Conservation (phyloP, 1,140 invertebrate species). For the Temnothorax longispinosus region DNA sequence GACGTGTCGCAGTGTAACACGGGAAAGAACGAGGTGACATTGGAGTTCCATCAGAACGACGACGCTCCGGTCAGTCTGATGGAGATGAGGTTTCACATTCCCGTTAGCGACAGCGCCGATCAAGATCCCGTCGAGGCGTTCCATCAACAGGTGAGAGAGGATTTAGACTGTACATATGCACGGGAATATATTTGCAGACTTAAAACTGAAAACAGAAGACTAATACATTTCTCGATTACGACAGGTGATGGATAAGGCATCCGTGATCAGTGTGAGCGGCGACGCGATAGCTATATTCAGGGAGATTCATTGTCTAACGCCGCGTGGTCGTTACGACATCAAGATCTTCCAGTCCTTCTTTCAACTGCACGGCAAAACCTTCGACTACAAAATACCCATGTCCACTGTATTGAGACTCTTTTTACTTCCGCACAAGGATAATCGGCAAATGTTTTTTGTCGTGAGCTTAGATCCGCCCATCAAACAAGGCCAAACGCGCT, state of each 20-base stretch:
- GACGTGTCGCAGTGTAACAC: constrained; percentile 98
- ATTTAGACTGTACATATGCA: background rate
- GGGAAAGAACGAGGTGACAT: constrained; percentile 99
- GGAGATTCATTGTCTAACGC: constrained; percentile 99
- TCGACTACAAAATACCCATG: constrained; percentile 99
- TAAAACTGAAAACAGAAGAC: background rate
- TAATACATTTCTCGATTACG: background rate
- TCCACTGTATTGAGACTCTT: constrained; percentile 97
- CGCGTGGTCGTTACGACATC: constrained; percentile 99
- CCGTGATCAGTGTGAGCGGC: constrained; percentile 98
- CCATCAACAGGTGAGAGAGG: constrained; percentile 89
- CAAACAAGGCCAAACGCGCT: constrained; percentile 99
- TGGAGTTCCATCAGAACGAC: constrained; percentile 99
- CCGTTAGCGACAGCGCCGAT: constrained; percentile 93
- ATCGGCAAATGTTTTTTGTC: constrained; percentile 99
- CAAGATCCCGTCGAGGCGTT: constrained; percentile 97
- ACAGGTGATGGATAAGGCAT: constrained; percentile 97
- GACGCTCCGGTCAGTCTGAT: constrained; percentile 98
- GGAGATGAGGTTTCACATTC: constrained; percentile 99
- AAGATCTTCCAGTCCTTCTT: constrained; percentile 99
- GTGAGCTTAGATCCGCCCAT: constrained; percentile 99
- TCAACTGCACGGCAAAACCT: constrained; percentile 99
- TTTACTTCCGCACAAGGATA: constrained; percentile 98
- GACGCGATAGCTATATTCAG: constrained; percentile 99
- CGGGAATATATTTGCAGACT: background rate